Evolutionary conservation across 92 coral and sea anemone genomes (phyloP).

Genomic region (Micromussa lordhowensis): DNA sequence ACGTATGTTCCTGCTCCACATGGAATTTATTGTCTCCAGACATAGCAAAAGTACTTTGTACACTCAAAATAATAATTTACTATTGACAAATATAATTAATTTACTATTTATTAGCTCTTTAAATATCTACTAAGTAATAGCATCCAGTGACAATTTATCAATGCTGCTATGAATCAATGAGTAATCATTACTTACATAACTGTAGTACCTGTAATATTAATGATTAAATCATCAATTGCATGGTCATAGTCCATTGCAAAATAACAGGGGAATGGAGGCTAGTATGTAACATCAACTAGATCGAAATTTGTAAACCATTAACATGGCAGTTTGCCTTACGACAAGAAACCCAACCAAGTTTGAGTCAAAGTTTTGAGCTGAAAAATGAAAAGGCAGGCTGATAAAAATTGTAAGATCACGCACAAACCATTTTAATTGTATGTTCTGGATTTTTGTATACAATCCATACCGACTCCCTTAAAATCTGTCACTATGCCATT

Average conservation of each 20-base stretch:
- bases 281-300: background rate
- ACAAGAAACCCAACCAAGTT: background rate
- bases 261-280: background rate
- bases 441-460: too few species aligned
- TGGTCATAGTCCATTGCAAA: background rate
- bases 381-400: too few species aligned
- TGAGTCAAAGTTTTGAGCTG: background rate
- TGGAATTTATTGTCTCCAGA: slow-evolving; percentile 38
- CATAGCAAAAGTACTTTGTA: slow-evolving; percentile 29
- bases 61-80: slow-evolving; percentile 38
- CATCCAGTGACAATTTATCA: slow-evolving; percentile 10
- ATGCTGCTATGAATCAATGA: background rate
- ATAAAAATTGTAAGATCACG: too few species aligned
- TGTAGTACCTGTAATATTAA: background rate
- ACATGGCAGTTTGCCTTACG: background rate
- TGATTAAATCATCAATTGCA: background rate
- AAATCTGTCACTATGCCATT: too few species aligned
- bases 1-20: background rate
- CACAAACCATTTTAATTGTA: too few species aligned
- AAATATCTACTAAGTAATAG: slow-evolving; percentile 22
- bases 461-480: too few species aligned
- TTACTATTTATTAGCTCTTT: background rate
- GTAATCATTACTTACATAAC: background rate
- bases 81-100: background rate
- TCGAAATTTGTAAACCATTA: background rate